Evolutionary conservation across 2,113 vertebrate species (phyloP).

Genomic region (Sylvietta virens): DNA sequence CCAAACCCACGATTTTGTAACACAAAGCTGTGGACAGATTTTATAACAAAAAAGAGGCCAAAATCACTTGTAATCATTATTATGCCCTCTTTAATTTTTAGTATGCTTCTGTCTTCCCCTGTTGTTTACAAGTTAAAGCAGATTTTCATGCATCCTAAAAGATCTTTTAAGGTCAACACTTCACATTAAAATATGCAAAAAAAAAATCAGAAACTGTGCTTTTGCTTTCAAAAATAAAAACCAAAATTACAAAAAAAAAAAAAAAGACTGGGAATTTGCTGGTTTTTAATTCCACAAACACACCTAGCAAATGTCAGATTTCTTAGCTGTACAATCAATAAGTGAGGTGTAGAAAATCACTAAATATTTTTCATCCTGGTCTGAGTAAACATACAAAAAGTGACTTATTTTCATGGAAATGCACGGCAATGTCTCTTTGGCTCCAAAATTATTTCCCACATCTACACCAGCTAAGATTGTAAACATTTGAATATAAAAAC

Average conservation of each 20-base stretch:
- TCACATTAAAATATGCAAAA: background rate
- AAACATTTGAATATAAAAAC: background rate
- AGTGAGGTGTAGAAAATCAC: background rate
- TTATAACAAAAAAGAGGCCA: background rate
- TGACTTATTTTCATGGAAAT: conserved; percentile 30
- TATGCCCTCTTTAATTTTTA: background rate
- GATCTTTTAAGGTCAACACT: background rate
- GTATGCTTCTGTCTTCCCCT: background rate
- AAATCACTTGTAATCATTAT: background rate
- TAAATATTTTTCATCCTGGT: background rate
- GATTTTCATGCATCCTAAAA: background rate
- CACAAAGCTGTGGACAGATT: background rate
- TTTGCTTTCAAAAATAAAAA: background rate
- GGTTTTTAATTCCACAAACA: background rate
- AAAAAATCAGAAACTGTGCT: background rate
- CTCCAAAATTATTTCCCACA: background rate
- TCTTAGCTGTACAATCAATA: background rate
- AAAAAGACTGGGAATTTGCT: background rate
- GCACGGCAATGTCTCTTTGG: background rate
- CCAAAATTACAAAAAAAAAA: background rate
- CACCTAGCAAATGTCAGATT: conserved; percentile 2
- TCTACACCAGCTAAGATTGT: background rate
- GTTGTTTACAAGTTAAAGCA: background rate
- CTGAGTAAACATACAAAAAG: background rate
- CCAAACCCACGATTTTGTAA: background rate